Percentiles rank a stretch among this genome's conserved stretches.
phyloP scores from a whole-genome alignment of 2,797 vertebrate genomes.

The Babyrousa celebensis region DNA sequence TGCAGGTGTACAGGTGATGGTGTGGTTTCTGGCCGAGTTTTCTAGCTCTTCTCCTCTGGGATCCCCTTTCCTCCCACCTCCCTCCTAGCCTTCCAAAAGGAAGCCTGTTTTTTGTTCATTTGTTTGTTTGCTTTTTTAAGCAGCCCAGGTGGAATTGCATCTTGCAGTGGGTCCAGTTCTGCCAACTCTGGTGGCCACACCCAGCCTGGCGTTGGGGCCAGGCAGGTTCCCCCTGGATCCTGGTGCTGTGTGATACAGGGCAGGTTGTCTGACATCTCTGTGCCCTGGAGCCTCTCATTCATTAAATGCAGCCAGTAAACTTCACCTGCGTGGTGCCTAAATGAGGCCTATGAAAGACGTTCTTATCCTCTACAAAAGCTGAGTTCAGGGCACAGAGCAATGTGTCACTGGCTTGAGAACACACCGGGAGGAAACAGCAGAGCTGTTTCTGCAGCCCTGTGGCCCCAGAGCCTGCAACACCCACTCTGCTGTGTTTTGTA shows the following conservation, averaged over 20 bases:
- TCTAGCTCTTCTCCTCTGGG: background rate
- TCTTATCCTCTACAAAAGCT: background rate
- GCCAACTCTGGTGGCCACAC: background rate
- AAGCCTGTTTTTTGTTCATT: background rate
- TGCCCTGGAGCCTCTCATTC: background rate
- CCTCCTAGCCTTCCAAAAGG: background rate
- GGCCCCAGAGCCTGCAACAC: background rate
- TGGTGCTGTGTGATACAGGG: background rate
- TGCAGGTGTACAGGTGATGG: rapidly evolving
- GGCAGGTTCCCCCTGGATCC: background rate
- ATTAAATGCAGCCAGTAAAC: background rate
- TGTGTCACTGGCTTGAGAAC: background rate
- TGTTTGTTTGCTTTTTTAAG: background rate
- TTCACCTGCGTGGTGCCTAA: background rate
- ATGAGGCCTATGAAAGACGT: background rate
- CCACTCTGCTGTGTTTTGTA: background rate
- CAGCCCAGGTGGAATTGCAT: background rate
- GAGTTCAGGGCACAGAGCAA: background rate
- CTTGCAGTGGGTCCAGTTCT: background rate
- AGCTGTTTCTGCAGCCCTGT: background rate
- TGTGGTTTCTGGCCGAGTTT: background rate
- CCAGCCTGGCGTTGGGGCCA: background rate
- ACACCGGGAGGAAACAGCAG: background rate
- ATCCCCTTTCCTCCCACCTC: background rate
- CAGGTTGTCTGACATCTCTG: background rate